Conservation (phyloP, 2,888 invertebrate species). For the Polydrusus tereticollis region DNA sequence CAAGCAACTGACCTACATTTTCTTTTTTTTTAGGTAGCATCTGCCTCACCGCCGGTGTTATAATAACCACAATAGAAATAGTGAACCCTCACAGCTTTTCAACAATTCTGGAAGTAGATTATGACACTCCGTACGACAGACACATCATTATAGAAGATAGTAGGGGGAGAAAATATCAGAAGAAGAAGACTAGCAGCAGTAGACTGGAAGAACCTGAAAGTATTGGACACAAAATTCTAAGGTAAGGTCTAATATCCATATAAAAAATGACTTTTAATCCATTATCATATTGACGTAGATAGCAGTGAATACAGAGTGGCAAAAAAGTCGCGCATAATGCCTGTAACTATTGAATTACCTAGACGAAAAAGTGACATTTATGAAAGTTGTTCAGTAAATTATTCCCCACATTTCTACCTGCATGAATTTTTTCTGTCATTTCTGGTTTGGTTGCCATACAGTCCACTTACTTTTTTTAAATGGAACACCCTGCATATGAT, state of each 20-base stretch:
- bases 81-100: conserved; percentile 93
- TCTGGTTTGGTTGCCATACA: too few relatives aligned
- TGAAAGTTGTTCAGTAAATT: too few relatives aligned
- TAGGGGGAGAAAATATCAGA: conserved; percentile 76
- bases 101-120: conserved; percentile 91
- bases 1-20: not conserved
- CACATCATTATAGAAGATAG: conserved; percentile 94
- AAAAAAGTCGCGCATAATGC: too few relatives aligned
- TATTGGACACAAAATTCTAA: conserved; percentile 77
- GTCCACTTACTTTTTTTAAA: too few relatives aligned
- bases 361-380: too few relatives aligned
- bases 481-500: too few relatives aligned
- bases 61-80: conserved; percentile 86
- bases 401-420: too few relatives aligned
- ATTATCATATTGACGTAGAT: too few relatives aligned
- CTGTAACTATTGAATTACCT: too few relatives aligned
- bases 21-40: conserved; percentile 74
- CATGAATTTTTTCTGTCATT: too few relatives aligned
- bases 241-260: conserved; percentile 65
- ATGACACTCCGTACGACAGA: conserved; percentile 93
- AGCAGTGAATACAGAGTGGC: too few relatives aligned
- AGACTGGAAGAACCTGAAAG: conserved; percentile 72
- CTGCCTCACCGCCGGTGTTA: conserved; percentile 82
- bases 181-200: conserved; percentile 70
- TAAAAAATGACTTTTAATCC: not conserved